phyloP scores from a whole-genome alignment of 2,888 invertebrate genomes.

The Drepanosiphum platanoidis region DNA sequence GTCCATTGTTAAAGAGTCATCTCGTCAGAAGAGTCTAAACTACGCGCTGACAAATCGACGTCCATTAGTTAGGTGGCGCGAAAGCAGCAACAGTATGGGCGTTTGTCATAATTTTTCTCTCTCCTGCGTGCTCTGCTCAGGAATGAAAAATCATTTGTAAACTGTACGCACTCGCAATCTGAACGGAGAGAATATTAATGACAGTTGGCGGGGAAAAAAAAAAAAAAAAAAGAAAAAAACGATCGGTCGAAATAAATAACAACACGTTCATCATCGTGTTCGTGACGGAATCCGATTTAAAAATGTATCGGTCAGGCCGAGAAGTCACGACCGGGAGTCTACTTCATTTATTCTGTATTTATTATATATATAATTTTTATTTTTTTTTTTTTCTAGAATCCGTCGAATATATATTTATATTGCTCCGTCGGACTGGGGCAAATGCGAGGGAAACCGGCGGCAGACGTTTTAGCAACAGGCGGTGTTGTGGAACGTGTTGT shows the following conservation, averaged over 20 bases:
- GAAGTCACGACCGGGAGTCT: conserved; percentile 13
- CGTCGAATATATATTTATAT: not conserved
- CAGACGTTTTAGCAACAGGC: conserved; percentile 40
- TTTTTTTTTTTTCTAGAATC: not conserved
- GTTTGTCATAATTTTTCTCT: conserved; percentile 51
- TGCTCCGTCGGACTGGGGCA: not conserved
- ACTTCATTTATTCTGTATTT: conserved; percentile 30
- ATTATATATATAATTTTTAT: too few species aligned
- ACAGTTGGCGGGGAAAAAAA: conserved; percentile 10
- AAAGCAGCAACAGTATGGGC: conserved; percentile 30
- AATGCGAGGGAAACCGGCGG: not conserved
- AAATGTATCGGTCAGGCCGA: conserved; percentile 28
- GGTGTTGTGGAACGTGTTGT: not conserved
- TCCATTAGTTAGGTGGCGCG: conserved; percentile 49
- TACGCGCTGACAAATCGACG: conserved; percentile 49
- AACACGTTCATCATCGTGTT: conserved; percentile 13
- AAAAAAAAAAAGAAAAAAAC: too few species aligned
- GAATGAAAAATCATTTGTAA: conserved; percentile 53
- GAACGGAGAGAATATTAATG: conserved; percentile 44
- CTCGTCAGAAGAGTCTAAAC: conserved; percentile 41
- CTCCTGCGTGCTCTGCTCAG: not conserved
- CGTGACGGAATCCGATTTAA: conserved; percentile 55
- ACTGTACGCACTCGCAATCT: conserved; percentile 22
- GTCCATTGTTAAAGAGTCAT: conserved; percentile 57
- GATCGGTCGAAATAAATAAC: conserved; percentile 47